Percentiles rank a stretch among this genome's conserved stretches.
Evolutionary conservation across 2,888 invertebrate species (phyloP).

Genomic region (Actias luna): DNA sequence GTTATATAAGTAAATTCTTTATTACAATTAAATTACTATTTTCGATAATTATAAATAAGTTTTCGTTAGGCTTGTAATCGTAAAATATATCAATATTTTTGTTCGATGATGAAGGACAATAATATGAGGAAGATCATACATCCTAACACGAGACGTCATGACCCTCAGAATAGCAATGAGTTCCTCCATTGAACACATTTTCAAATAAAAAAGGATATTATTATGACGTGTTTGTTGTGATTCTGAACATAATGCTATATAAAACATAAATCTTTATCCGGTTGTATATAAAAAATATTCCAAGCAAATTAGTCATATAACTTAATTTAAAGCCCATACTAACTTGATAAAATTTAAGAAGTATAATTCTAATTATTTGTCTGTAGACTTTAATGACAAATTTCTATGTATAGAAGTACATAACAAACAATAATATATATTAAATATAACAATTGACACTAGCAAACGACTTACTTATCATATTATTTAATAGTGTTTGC

Average conservation of each 20-base stretch:
- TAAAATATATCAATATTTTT: not conserved
- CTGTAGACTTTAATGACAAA: no score
- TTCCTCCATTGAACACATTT: not conserved
- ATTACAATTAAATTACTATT: conserved; percentile 7
- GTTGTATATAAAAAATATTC: no score
- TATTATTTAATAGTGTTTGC: conserved; percentile 6
- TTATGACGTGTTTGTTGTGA: not conserved
- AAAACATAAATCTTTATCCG: not conserved
- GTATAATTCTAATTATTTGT: no score
- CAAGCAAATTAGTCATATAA: no score
- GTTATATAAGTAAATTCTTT: conserved; percentile 11
- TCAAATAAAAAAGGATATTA: not conserved
- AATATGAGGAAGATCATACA: not conserved
- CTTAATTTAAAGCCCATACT: no score
- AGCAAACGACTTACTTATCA: not conserved
- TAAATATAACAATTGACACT: not conserved
- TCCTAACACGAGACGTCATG: not conserved
- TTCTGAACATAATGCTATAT: not conserved
- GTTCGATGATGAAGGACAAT: not conserved
- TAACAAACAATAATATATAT: not conserved
- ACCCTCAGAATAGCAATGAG: not conserved
- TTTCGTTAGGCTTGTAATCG: not conserved
- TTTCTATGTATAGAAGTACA: not conserved
- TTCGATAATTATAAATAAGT: not conserved
- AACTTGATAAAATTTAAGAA: no score